A percentile compares a stretch with the other conserved stretches of the same genome.
phyloP scores from a whole-genome alignment of 2,888 invertebrate species.

The Troilus luridus region DNA sequence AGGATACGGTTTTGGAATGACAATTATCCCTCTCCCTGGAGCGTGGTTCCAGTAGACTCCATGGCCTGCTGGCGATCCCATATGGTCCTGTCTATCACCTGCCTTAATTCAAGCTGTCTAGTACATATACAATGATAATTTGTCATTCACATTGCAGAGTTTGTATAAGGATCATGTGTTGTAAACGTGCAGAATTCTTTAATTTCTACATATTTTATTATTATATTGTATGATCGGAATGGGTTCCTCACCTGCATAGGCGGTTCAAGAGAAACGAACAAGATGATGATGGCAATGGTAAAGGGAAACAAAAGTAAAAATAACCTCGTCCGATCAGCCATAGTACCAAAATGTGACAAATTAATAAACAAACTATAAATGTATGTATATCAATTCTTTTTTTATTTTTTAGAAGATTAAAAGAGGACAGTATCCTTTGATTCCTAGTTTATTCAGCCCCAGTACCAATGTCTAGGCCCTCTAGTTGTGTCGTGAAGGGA shows the following conservation, averaged over 20 bases:
- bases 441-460: not conserved
- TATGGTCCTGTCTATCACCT: not conserved
- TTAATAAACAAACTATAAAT: too few relatives aligned
- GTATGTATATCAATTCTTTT: not conserved
- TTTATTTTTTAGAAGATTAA: not conserved
- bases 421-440: not conserved
- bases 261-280: too few relatives aligned
- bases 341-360: too few relatives aligned
- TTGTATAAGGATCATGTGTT: not conserved
- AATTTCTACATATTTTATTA: too few relatives aligned
- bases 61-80: not conserved
- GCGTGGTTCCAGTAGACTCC: conserved; percentile 7
- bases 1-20: conserved; percentile 7
- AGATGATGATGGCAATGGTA: too few relatives aligned
- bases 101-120: not conserved
- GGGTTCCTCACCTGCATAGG: too few relatives aligned
- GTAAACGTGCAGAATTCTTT: too few relatives aligned
- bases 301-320: too few relatives aligned
- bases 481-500: not conserved
- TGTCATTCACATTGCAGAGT: too few relatives aligned
- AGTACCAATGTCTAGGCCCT: not conserved
- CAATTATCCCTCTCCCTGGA: conserved; percentile 16
- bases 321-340: too few relatives aligned
- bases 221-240: too few relatives aligned
- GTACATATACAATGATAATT: not conserved